These are phyloP conservation scores for Linnaemya vulpina DNA, from an alignment of 2,888 invertebrate species.

Conservation along the genomic window DNA sequence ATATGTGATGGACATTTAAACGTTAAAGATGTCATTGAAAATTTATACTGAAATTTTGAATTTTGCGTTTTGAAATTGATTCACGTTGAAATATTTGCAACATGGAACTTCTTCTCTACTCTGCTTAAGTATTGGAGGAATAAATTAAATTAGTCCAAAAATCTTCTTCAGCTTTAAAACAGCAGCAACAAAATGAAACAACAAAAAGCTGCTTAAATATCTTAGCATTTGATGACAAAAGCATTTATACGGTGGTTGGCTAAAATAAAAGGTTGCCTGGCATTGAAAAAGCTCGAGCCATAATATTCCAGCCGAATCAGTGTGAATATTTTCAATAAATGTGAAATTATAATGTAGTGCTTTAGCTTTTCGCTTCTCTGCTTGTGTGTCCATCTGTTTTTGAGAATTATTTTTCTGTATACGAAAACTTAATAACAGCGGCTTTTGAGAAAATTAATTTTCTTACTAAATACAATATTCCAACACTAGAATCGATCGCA, in stretches of 20 bases:
- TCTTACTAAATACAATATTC: no score
- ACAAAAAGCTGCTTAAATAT: slow-evolving; percentile 55
- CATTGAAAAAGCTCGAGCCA: slow-evolving; percentile 14
- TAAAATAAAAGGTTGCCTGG: slow-evolving; percentile 3
- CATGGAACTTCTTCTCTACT: slow-evolving; percentile 13
- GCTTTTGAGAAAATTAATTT: no score
- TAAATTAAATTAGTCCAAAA: slow-evolving; percentile 68
- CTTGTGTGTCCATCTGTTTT: slow-evolving; percentile 6
- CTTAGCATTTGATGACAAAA: slow-evolving; percentile 63
- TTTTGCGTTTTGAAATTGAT: slow-evolving; percentile 68
- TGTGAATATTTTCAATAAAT: slow-evolving; percentile 71
- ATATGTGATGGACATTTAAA: slow-evolving; percentile 78
- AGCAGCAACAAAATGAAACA: not conserved
- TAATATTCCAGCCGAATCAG: slow-evolving; percentile 42
- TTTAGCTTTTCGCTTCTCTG: slow-evolving; percentile 21
- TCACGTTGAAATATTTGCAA: slow-evolving; percentile 70
- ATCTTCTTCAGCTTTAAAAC: no score
- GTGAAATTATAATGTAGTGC: slow-evolving; percentile 63
- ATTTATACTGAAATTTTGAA: slow-evolving; percentile 75
- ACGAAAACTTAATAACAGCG: no score
- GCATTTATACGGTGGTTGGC: slow-evolving; percentile 36
- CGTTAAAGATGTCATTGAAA: slow-evolving; percentile 81
- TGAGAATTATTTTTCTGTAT: no score
- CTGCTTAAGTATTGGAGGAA: slow-evolving; percentile 56
- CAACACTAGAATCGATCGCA: no score